phyloP scores from a whole-genome alignment of 2,797 vertebrate genomes.

The Babyrousa celebensis region DNA sequence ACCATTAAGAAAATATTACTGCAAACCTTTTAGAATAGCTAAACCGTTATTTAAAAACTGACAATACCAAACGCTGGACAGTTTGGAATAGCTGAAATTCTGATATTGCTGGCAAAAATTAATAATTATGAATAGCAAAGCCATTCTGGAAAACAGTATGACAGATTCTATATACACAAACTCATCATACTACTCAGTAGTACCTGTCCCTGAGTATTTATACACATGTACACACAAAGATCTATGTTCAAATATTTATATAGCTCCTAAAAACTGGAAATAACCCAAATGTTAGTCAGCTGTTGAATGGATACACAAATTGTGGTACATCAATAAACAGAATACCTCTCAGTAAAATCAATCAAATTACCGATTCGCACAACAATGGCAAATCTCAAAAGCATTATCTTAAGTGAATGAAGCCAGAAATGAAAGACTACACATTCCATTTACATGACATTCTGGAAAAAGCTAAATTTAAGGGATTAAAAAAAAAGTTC shows the following conservation, averaged over 20 bases:
- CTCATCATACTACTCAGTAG: not conserved
- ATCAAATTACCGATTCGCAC: slow-evolving; percentile 9
- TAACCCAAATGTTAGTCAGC: not conserved
- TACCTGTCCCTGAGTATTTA: not conserved
- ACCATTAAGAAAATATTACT: not conserved
- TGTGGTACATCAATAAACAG: not conserved
- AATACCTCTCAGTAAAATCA: not conserved
- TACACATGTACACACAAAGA: not conserved
- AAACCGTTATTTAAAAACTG: not conserved
- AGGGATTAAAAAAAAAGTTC: not conserved
- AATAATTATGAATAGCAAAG: not conserved
- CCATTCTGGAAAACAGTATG: not conserved
- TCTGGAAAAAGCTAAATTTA: not conserved
- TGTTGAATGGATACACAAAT: not conserved
- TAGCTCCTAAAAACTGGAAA: not conserved
- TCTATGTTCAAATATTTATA: not conserved
- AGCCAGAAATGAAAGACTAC: not conserved
- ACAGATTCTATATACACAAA: not conserved
- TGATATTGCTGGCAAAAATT: not conserved
- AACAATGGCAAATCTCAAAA: slow-evolving; percentile 25
- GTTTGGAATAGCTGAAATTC: not conserved
- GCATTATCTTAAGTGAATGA: not conserved
- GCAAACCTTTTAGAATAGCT: not conserved
- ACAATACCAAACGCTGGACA: not conserved
- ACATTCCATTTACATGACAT: not conserved